Conservation (phyloP, 2,113 vertebrate genomes). For the Ageneiosus marmoratus region DNA sequence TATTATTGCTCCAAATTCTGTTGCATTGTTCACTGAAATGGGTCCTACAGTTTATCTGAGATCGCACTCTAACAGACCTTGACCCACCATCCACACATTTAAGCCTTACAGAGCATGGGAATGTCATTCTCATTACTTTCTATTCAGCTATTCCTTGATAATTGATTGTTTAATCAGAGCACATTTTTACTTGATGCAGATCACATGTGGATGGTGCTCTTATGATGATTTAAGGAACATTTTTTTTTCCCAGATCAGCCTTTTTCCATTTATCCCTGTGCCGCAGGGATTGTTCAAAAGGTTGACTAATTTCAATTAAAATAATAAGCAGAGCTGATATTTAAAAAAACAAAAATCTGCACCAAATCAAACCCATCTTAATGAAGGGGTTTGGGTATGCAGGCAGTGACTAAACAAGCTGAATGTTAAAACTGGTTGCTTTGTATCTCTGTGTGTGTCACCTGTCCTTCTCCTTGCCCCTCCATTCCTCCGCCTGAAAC, state of each 20-base stretch:
- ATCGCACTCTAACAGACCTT: no score
- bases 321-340: slow-evolving; percentile 55
- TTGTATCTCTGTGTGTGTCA: slow-evolving; percentile 28
- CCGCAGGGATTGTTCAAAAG: slow-evolving; percentile 52
- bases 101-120: no score
- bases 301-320: slow-evolving; percentile 63
- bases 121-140: no score
- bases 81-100: no score
- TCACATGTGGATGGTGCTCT: neutral
- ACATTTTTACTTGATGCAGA: neutral
- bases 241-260: slow-evolving; percentile 36
- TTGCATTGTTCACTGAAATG: no score
- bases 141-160: neutral
- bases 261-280: slow-evolving; percentile 55
- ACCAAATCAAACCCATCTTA: slow-evolving; percentile 53
- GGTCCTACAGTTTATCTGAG: no score
- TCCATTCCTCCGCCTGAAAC: neutral
- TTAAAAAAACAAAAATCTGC: slow-evolving; percentile 40
- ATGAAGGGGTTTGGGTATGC: slow-evolving; percentile 48
- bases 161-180: neutral
- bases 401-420: slow-evolving; percentile 16
- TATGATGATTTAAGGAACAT: slow-evolving; percentile 42
- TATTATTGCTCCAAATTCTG: no score
- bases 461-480: slow-evolving; percentile 1
- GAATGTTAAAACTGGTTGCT: slow-evolving; percentile 45